Base-by-base conservation (phyloP, 2,888 invertebrate species). In the Silvanus unidentatus region DNA sequence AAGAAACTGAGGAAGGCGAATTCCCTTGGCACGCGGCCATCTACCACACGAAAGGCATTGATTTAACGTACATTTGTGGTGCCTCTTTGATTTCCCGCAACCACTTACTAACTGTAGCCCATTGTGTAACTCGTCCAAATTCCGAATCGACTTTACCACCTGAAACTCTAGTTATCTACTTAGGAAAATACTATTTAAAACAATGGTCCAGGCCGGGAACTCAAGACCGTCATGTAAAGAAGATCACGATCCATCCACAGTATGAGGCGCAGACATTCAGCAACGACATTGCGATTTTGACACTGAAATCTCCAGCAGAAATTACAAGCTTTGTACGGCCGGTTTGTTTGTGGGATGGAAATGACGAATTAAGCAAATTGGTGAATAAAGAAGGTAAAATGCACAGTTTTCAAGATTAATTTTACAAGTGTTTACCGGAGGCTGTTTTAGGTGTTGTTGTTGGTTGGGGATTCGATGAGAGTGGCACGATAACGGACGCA, bases 1-100 rank as follows among this genome's bases (percentile, higher is more conserved):
- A 76, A 16, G 74, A 75, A 0, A 80, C 81, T 0, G 62, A 74
- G 28, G 78, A 78, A 46, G 82, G 81, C 0, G 79, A 82, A 55
- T 82, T 80, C 76, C 83, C 83, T 0, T 84, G 83, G 83, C 82
- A 82, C 64, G 79, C 78, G 8, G 82, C 82, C 0, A 62, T 82
- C 0, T 83, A 81, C 59, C 77, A 78, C 54, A 75, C 78, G 1
- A 59, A 56, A 52, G 64, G 65, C 2, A 63, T 64, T 15, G 66
- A 69, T 44, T 43, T 71, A 16, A 63, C 60, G 3, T 71, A 70
- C 47, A 65, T 64, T 27, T 71, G 71, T 43, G 70, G 70, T 1
- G 69, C 61, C 4, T 63, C 67, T 0, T 53, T 71, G 10, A 58
- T 71, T 4, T 62, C 64, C 4, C 45, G 43, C 10, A 42, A 44